Evolutionary conservation across 2,113 vertebrate species (phyloP), one percentile per base, ranked within the genome.

Genomic region (Trematocara marginatum): DNA sequence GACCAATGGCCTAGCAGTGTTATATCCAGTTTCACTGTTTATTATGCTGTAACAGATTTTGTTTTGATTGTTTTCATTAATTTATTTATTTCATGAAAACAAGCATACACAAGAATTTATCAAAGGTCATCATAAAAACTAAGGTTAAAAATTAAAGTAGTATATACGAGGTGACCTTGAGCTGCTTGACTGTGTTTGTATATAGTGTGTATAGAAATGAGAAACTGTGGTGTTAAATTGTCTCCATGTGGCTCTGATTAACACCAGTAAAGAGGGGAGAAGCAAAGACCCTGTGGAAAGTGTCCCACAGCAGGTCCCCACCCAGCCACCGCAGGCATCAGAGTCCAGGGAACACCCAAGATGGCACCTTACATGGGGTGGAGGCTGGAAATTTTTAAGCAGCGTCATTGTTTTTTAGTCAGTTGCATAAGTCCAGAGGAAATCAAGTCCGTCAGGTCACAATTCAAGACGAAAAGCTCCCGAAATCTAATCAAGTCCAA

Each of bases 221-320:
- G 69, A 78, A 80, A 79, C 51, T 54, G 53, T 83, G 84, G 80
- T 69, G 79, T 79, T 59, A 88, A 93, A 91, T 92, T 29, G 40
- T 81, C 80, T 90, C 82, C 89, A 91, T 90, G 85, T 92, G 90
- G 56, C 34, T 89, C 34, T 80, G 71, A 89, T 91, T 92, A 92
- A 91, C 15, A 6, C 23, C 20, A 83, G 29, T 57, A 38, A 52
- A 76, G 31, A 82, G 38, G 47, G 57, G 31, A 20, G 34, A 79
- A 49, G 86, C 52, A 80, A 83, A 84, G 59, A 83, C 52, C 49
- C 57, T 23, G 40, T 84, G 79, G 81, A 78, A 88, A 88, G 71
- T 90, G 86, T 86, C 88, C 86, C 57, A 78, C 49, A 86, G 53
- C 6, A 34, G 51, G 47, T 90, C 86, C 64, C 88, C 88, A 85